phyloP scores from a whole-genome alignment of 2,888 invertebrate genomes.

The Steinernema scapterisci region DNA sequence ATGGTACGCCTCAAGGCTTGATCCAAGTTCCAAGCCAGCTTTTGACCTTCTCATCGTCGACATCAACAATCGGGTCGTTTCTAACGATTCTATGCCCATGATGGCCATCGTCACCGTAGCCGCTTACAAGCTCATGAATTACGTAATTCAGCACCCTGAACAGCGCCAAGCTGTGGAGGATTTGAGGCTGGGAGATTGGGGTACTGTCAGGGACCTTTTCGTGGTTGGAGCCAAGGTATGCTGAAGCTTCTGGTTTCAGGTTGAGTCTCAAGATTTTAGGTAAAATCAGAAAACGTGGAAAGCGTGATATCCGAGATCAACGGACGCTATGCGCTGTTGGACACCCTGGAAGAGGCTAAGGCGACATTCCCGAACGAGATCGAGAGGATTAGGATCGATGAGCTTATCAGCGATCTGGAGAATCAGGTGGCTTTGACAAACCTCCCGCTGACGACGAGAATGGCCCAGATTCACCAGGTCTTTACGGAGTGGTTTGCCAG shows the following conservation, averaged over 20 bases:
- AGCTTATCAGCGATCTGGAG: conserved; percentile 12
- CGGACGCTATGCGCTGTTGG: not conserved
- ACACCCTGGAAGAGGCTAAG: not conserved
- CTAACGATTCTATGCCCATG: conserved; percentile 17
- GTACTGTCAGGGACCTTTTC: conserved; percentile 7
- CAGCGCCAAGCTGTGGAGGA: not conserved
- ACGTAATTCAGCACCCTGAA: not conserved
- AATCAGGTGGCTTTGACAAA: not conserved
- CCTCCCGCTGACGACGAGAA: not conserved
- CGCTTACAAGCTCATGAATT: conserved; percentile 9
- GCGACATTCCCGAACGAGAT: conserved; percentile 15
- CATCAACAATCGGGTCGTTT: conserved; percentile 13
- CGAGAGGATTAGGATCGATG: conserved; percentile 5
- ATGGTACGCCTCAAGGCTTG: not conserved
- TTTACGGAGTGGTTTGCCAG: conserved; percentile 1
- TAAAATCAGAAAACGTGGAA: not conserved
- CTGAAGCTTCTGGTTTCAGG: not conserved
- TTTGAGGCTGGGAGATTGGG: not conserved
- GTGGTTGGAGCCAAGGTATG: conserved; percentile 20
- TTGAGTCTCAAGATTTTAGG: too few species aligned
- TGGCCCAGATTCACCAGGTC: conserved; percentile 9
- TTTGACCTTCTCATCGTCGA: conserved; percentile 23
- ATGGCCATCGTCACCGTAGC: not conserved
- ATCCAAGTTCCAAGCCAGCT: not conserved
- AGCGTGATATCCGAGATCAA: not conserved